Evolutionary conservation across 2,797 vertebrate genomes (phyloP).

Genomic region (Phaenicophaeus curvirostris): DNA sequence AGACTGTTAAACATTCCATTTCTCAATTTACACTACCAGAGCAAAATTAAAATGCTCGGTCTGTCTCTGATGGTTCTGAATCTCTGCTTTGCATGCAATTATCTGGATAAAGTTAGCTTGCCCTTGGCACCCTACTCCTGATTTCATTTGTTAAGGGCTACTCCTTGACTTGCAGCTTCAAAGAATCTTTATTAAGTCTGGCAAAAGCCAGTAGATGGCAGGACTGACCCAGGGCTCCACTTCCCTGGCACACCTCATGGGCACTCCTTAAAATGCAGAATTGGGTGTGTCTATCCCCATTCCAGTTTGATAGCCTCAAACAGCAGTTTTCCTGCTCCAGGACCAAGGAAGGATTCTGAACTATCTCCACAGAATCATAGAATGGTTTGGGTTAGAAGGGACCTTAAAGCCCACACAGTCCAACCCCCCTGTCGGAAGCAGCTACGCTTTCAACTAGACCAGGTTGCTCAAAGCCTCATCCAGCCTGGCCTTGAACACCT

Average conservation of each 20-base stretch:
- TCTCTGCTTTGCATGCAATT: background rate
- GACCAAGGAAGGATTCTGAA: background rate
- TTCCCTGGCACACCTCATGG: background rate
- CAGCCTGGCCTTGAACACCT: too few species aligned
- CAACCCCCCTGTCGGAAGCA: too few species aligned
- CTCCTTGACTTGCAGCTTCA: background rate
- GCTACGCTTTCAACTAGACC: too few species aligned
- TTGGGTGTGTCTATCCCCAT: fast-evolving
- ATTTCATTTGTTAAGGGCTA: background rate
- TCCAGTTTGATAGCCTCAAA: background rate
- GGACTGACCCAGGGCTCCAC: background rate
- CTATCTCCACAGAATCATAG: background rate
- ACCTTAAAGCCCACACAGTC: too few species aligned
- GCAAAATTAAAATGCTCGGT: background rate
- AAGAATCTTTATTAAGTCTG: background rate
- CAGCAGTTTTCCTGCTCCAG: background rate
- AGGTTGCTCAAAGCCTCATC: too few species aligned
- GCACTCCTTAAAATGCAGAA: background rate
- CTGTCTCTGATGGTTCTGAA: background rate
- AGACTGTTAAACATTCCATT: background rate
- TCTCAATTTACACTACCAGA: background rate
- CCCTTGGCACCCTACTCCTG: background rate
- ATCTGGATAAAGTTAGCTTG: background rate
- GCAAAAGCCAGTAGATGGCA: slow-evolving; percentile 55
- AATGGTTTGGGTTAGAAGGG: too few species aligned